These are phyloP conservation scores for Zaprionus bogoriensis DNA, from an alignment of 2,888 invertebrate species.

Conservation along the genomic window DNA sequence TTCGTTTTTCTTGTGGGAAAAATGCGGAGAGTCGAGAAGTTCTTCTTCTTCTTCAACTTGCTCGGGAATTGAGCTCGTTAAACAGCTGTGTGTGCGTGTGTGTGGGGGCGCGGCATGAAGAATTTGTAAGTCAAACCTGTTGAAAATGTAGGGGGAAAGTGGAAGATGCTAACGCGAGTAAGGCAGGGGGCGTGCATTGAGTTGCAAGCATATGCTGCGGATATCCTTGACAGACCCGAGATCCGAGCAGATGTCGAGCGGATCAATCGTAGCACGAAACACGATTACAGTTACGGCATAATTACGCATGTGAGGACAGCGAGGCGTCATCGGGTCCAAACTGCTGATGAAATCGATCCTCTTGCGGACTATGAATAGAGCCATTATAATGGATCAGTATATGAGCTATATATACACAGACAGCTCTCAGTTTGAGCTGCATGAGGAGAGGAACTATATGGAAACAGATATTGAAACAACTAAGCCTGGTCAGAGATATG, in stretches of 20 bases:
- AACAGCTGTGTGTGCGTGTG: constrained; percentile 36
- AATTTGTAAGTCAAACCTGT: constrained; percentile 64
- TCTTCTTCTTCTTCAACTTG: not conserved
- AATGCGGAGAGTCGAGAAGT: not conserved
- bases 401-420: too few species aligned
- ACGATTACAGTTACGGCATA: not conserved
- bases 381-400: not conserved
- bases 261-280: not conserved
- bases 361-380: not conserved
- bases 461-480: too few species aligned
- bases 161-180: not conserved
- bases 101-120: constrained; percentile 36
- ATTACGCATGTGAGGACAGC: not conserved
- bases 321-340: not conserved
- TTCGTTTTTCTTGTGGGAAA: constrained; percentile 53
- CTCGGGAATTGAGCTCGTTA: constrained; percentile 31
- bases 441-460: too few species aligned
- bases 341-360: not conserved
- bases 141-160: constrained; percentile 35
- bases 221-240: constrained; percentile 71
- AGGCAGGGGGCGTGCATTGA: not conserved
- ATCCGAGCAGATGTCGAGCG: constrained; percentile 29
- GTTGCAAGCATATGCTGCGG: constrained; percentile 55
- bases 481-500: too few species aligned
- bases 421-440: too few species aligned